A percentile compares a stretch with the other conserved stretches of the same genome.
phyloP scores from a whole-genome alignment of 1,140 invertebrate species.

The Aporrectodea caliginosa region DNA sequence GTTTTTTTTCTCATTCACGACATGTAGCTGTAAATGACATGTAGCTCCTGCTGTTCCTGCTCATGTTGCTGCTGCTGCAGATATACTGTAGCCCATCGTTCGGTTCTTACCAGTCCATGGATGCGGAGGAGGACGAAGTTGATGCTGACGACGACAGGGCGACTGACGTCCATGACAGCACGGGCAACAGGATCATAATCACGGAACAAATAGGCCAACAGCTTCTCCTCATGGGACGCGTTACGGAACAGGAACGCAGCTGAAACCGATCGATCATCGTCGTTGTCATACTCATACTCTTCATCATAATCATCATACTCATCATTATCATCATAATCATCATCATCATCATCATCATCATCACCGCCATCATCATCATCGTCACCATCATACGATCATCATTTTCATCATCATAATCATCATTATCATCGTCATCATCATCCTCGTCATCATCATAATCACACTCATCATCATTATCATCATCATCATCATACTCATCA shows the following conservation, averaged over 20 bases:
- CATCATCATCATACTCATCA: too few species aligned
- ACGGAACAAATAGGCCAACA: slow-evolving; percentile 19
- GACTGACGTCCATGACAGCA: slow-evolving; percentile 9
- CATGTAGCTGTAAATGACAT: too few species aligned
- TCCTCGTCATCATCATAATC: too few species aligned
- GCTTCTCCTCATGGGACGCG: slow-evolving; percentile 14
- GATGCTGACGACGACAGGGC: not conserved
- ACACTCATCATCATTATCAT: too few species aligned
- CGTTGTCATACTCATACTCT: not conserved
- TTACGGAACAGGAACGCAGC: slow-evolving; percentile 10
- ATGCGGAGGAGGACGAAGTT: slow-evolving; percentile 24
- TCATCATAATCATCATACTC: not conserved
- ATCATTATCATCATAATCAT: not conserved
- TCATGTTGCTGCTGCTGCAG: too few species aligned
- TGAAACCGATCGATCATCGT: not conserved
- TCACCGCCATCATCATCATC: not conserved
- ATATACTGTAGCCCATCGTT: too few species aligned
- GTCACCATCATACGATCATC: not conserved
- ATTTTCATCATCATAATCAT: not conserved
- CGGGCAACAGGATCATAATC: slow-evolving; percentile 24
- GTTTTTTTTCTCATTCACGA: too few species aligned
- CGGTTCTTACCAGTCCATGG: slow-evolving; percentile 13
- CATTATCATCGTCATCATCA: not conserved
- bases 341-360: not conserved
- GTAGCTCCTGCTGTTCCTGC: too few species aligned